Evolutionary conservation across 2,888 invertebrate species (phyloP), one percentile per base, ranked within the genome.

Genomic region (Oasisia sp.): DNA sequence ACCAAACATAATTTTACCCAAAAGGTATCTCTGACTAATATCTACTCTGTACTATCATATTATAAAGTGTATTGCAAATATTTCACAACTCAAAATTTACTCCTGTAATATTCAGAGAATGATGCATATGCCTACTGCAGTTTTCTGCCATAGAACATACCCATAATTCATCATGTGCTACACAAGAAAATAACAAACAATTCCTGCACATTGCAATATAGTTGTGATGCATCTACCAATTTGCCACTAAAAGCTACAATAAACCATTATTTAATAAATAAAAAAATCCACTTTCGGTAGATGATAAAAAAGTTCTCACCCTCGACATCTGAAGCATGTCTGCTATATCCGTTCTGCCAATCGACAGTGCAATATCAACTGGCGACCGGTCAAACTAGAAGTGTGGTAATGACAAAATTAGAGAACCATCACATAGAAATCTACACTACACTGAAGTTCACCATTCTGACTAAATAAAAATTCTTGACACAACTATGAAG

Each of bases 331-430:
- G 96, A 90, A 96, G 94, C 44, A 96, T 93, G 90, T 96, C 95
- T 90, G 95, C 95, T n/a, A 97, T 95, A 93, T 96, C 96, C 44
- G 95, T 94, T 92, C 96, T 97, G 90, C 97, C 97, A 92, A 97
- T 97, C 94, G 98, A 97, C 58, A 95, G 94, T 9, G 96, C 96
- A 91, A 96, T 96, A 93, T 96, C 96, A 32, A 96, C 92, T 14
- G 96, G 95, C 4, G 95, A 95, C 90, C 95, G 94, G 91, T 95
- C 95, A 95, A 96, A 96, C 95, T 96, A 93, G 38, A 94, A 93
- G 44, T 27, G 32, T 50, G 45, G 19, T 5, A 91, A 19, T 58
- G 32, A 74, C 32, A 91, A 74, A n/a, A 32, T 32, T 32, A 91
- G 58, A 74, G 8, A 7, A 38, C 91, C 12, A 45, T 14, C 32